phyloP scores from a whole-genome alignment of 2,888 invertebrate genomes.

The Aphrophora alni region DNA sequence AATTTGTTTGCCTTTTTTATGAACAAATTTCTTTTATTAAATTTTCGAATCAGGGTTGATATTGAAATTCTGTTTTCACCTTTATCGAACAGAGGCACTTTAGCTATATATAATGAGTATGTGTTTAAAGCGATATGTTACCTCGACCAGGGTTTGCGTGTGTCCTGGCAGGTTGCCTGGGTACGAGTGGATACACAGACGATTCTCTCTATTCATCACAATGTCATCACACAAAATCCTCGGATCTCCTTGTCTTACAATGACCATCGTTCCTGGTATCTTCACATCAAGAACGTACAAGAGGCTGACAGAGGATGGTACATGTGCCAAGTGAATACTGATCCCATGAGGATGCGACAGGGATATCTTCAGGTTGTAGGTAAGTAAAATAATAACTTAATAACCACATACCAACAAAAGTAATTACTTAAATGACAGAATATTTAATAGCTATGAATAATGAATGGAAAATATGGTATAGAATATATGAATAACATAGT shows the following conservation, averaged over 20 bases:
- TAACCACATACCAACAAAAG: too few species aligned
- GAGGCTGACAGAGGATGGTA: conserved; percentile 90
- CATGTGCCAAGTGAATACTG: conserved; percentile 93
- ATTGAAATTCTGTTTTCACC: too few species aligned
- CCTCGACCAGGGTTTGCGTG: conserved; percentile 37
- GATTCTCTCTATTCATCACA: conserved; percentile 89
- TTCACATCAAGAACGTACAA: conserved; percentile 87
- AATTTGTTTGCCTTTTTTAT: too few species aligned
- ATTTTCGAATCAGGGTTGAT: too few species aligned
- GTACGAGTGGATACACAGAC: conserved; percentile 92
- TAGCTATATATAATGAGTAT: not conserved
- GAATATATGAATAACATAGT: too few species aligned
- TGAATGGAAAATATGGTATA: too few species aligned
- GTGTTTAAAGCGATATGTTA: conserved; percentile 15
- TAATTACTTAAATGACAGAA: too few species aligned
- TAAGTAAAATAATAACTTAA: too few species aligned
- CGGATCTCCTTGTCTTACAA: conserved; percentile 86
- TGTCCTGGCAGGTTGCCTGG: conserved; percentile 80
- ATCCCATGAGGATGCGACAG: conserved; percentile 90
- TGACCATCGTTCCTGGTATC: conserved; percentile 90
- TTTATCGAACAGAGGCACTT: too few species aligned
- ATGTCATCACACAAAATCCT: conserved; percentile 89
- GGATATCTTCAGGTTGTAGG: conserved; percentile 92
- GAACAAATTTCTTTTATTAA: too few species aligned
- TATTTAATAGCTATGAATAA: too few species aligned